Percentiles rank a stretch among this genome's conserved stretches.
Conservation (phyloP, 2,113 vertebrate genomes). For the Nestor notabilis region DNA sequence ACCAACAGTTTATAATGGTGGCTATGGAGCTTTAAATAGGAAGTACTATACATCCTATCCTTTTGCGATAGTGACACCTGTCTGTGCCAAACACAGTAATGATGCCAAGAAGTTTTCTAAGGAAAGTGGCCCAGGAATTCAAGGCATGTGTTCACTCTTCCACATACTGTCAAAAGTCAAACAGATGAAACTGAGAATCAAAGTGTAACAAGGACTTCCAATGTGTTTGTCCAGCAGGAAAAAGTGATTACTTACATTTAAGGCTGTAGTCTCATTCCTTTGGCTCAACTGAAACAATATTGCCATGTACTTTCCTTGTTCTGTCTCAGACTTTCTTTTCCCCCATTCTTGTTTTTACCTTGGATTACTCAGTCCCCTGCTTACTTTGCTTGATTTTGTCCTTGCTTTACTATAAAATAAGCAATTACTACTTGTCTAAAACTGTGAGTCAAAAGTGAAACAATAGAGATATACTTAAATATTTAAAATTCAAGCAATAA, state of each 20-base stretch:
- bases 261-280: neutral
- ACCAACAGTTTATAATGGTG: neutral
- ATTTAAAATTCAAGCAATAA: neutral
- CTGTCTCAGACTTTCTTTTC: neutral
- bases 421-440: neutral
- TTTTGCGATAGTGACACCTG: neutral
- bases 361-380: neutral
- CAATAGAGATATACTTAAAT: neutral
- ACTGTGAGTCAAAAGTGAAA: neutral
- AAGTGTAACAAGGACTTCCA: neutral
- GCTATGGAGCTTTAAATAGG: neutral
- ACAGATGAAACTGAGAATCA: neutral
- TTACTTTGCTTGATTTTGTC: neutral
- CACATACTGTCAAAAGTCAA: neutral
- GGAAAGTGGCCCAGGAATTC: neutral
- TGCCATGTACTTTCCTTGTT: neutral
- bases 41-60: neutral
- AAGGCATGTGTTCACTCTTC: neutral
- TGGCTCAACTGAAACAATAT: neutral
- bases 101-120: neutral
- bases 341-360: neutral
- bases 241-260: neutral
- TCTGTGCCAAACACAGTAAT: neutral
- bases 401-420: neutral
- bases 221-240: neutral